A percentile compares a stretch with the other conserved stretches of the same genome.
phyloP scores from a whole-genome alignment of 2,888 invertebrate species.

The Marasmarcha lunaedactyla region DNA sequence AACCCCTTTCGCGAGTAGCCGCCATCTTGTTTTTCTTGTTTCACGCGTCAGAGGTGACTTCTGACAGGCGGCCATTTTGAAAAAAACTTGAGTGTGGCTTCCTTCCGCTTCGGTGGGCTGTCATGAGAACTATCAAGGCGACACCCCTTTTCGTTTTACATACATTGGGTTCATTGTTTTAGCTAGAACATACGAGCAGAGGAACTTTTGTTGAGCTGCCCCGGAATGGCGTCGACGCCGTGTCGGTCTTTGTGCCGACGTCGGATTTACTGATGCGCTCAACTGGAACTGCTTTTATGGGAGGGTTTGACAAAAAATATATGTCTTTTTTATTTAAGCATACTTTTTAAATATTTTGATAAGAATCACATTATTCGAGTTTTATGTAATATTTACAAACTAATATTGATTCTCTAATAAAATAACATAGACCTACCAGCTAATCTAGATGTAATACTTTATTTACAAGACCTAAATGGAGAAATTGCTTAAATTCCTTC shows the following conservation, averaged over 20 bases:
- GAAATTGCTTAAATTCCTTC: too few species aligned
- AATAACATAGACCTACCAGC: too few species aligned
- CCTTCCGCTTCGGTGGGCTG: constrained; percentile 62
- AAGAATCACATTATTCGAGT: too few species aligned
- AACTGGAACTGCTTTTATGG: too few species aligned
- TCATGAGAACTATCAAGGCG: constrained; percentile 61
- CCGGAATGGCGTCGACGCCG: neutral
- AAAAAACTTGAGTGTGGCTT: constrained; percentile 65
- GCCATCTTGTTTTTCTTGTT: constrained; percentile 60
- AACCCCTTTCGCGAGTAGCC: constrained; percentile 32
- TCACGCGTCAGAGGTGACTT: constrained; percentile 47
- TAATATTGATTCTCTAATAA: too few species aligned
- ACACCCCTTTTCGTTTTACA: constrained; percentile 62
- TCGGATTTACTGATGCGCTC: too few species aligned
- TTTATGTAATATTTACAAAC: too few species aligned
- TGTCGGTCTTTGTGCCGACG: neutral
- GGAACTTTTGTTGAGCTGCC: constrained; percentile 52
- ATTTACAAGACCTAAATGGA: too few species aligned
- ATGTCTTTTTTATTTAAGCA: too few species aligned
- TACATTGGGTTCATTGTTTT: constrained; percentile 67
- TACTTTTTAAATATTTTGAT: too few species aligned
- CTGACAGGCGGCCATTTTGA: constrained; percentile 65
- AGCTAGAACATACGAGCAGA: constrained; percentile 43
- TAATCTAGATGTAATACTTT: too few species aligned
- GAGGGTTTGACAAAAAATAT: too few species aligned